Percentiles rank a stretch among this genome's conserved stretches.
Evolutionary conservation across 1,140 invertebrate genomes (phyloP).

Genomic region (Macrosteles quadrilineatus): DNA sequence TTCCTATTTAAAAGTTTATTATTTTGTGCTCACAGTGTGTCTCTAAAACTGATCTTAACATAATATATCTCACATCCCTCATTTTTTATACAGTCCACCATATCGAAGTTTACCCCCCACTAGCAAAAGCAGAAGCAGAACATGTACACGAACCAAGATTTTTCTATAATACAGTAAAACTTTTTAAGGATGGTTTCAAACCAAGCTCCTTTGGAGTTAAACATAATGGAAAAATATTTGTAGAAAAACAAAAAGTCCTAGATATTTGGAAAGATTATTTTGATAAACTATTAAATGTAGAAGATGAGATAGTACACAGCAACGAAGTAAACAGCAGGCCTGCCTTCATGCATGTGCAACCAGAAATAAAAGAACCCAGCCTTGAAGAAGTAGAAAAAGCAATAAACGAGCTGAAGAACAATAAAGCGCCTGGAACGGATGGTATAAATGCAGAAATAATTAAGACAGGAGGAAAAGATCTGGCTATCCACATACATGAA

Average conservation of each 20-base stretch:
- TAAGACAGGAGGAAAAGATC: conserved; percentile 30
- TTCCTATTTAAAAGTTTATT: no score
- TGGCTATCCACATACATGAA: not conserved
- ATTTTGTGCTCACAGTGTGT: no score
- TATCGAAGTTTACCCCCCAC: no score
- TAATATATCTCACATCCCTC: no score
- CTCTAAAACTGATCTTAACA: no score
- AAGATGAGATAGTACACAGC: not conserved
- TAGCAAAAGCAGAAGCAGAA: conserved; percentile 15
- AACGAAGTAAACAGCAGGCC: not conserved
- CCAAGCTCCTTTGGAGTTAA: conserved; percentile 17
- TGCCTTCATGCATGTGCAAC: not conserved
- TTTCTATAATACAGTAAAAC: conserved; percentile 31
- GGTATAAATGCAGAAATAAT: conserved; percentile 40
- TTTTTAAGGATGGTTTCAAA: conserved; percentile 33
- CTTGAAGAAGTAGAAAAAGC: conserved; percentile 23
- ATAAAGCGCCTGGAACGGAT: conserved; percentile 40
- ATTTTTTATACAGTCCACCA: no score
- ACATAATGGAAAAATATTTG: not conserved
- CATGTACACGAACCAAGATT: conserved; percentile 4
- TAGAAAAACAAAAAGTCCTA: not conserved
- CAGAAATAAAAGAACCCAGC: not conserved
- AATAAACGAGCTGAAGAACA: conserved; percentile 37
- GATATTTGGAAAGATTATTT: conserved; percentile 25
- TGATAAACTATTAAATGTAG: conserved; percentile 31